phyloP scores from a whole-genome alignment of 1,140 invertebrate species.

The Penaeus indicus region DNA sequence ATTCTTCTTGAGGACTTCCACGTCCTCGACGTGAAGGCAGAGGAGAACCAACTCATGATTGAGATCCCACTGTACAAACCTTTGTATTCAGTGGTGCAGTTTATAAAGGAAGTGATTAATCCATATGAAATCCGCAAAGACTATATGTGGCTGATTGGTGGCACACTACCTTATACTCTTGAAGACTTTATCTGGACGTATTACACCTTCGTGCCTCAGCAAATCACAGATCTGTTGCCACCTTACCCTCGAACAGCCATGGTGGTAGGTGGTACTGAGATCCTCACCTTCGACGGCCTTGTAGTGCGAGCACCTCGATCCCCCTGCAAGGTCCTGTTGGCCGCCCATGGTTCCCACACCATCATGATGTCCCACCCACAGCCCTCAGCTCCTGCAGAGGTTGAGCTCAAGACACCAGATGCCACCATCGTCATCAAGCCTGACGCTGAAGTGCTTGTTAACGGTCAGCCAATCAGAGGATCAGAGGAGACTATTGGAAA shows the following conservation, averaged over 20 bases:
- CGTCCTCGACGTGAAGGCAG: too few relatives aligned
- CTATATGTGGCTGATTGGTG: too few relatives aligned
- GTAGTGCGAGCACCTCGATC: conserved; percentile 42
- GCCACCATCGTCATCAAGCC: conserved; percentile 34
- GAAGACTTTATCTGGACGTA: neutral
- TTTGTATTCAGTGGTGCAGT: too few relatives aligned
- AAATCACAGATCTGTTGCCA: neutral
- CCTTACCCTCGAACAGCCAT: conserved; percentile 39
- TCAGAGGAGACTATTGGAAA: neutral
- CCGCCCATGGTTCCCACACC: neutral
- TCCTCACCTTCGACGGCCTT: conserved; percentile 53
- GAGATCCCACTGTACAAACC: too few relatives aligned
- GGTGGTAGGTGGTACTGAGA: conserved; percentile 41
- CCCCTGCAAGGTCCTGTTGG: conserved; percentile 45
- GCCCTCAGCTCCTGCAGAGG: neutral
- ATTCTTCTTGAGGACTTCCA: too few relatives aligned
- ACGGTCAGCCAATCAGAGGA: conserved; percentile 13
- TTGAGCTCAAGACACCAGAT: conserved; percentile 1
- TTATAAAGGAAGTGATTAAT: too few relatives aligned
- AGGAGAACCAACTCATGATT: too few relatives aligned
- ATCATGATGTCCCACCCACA: conserved; percentile 49
- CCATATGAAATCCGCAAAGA: too few relatives aligned
- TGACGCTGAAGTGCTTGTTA: conserved; percentile 21
- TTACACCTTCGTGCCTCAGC: neutral
- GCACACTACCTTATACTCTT: neutral